phyloP scores from a whole-genome alignment of 2,113 vertebrate species.

The Heterotilapia buettikoferi region DNA sequence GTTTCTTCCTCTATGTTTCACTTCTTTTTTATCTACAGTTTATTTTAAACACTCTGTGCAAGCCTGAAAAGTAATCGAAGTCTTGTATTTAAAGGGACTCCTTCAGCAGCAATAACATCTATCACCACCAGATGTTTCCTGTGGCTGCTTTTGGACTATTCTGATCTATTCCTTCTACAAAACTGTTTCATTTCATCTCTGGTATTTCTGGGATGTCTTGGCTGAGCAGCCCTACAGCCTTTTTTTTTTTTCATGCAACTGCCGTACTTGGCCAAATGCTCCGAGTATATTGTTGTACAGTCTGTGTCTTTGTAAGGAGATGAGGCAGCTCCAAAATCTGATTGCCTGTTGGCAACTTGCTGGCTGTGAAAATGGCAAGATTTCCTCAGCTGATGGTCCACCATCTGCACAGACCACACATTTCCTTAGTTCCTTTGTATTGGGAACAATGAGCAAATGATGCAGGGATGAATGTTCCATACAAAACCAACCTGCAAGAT shows the following conservation, averaged over 20 bases:
- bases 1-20: background rate
- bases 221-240: background rate
- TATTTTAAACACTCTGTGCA: background rate
- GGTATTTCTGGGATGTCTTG: background rate
- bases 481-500: background rate
- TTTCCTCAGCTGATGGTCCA: background rate
- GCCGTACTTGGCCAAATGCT: background rate
- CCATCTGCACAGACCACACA: background rate
- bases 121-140: background rate
- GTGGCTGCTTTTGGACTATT: background rate
- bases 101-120: background rate
- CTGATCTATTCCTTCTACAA: background rate
- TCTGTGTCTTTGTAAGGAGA: background rate
- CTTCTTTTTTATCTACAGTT: background rate
- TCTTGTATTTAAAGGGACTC: background rate
- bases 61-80: background rate
- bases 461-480: background rate
- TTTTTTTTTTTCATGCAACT: background rate
- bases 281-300: background rate
- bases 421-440: background rate
- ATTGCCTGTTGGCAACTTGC: background rate
- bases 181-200: background rate
- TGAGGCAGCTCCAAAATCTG: background rate
- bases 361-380: background rate
- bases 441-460: background rate